Evolutionary conservation across 2,888 invertebrate species (phyloP), one percentile per base, ranked within the genome.

Genomic region (Sphinx pinastri): DNA sequence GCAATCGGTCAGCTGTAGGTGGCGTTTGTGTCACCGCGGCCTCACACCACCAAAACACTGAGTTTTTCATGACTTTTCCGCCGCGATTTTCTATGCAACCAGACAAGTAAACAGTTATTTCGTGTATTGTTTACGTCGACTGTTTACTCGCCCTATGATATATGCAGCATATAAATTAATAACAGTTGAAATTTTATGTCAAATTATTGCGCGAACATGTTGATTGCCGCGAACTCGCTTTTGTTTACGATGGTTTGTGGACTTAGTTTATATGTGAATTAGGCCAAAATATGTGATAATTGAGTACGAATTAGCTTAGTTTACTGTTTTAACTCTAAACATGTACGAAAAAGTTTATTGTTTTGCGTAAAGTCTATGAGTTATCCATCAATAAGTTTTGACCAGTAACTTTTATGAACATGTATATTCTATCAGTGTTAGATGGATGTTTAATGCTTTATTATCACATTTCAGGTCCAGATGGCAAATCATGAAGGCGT

Each of bases 1-100:
- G 94, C 94, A 94, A 84, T 85, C 88, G 89, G 89, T 87, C 93
- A 93, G 94, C 94, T 93, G 93, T 94, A 94, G 94, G 94, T 94
- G 94, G 94, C 94, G 94, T 91, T 93, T 89, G 88, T 88, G 90
- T 89, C 91, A 89, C 79, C 81, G 86, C 85, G 84, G 81, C 79
- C 82, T 83, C 85, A 87, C 82, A 81, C 77, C 85, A 92, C 85
- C 92, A 92, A 93, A 93, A 93, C 93, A 93, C 88, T 81, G 79
- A 85, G 86, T 88, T 94, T 94, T 94, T 93, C 94, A 93, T 91
- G 90, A 91, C 87, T 94, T 92, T 94, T 92, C 94, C 94, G 92
- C 89, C 87, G 86, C 84, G 85, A 87, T 92, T 94, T 92, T 89
- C 89, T 87, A 77, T 76, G 81, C 81, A 85, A 84, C 79, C 76